Base-by-base conservation (phyloP, 2,888 invertebrate species). In the Calameuta filiformis region DNA sequence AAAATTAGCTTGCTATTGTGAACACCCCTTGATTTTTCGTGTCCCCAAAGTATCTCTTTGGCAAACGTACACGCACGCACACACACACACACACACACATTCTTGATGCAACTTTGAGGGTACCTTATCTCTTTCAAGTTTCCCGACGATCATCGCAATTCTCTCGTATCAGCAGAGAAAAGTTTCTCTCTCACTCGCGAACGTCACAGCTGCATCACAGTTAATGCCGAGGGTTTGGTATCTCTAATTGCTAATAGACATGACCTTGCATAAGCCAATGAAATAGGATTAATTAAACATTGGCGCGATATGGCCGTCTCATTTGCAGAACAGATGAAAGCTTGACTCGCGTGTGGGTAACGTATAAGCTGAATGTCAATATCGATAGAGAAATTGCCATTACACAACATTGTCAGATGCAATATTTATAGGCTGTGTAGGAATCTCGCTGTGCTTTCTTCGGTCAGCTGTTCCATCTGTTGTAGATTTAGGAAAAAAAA, bases 31-130 rank as follows among this genome's bases (percentile, higher is more conserved):
- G 0, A 35, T 35, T 35, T 35, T 35, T 35, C 12, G 3, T 35
- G 35, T 12, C 3, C 35, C 35, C 12, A 35, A 35, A 12, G 35
- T 35, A 35, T 35, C 35, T 12, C 3, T 35, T 35, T 35, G 12
- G 35, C 35, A 35, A 35, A 35, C 35, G 3, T 12, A 0, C 12
- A 35, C 3, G 3, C 0, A 33, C 1, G 4, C 33, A 4, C 33
- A 4, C 33, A 4, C 4, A 4, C 3, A 0, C 4, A 3, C 33
- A 0, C 33, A 3, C 33, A 0, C 4, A 4, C 4, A 33, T 9
- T 1, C 1, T 56, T 56, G 23, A 23, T 23, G 9, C 23, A 56
- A 56, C 23, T 56, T 56, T 23, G 6, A 56, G 23, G 23, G 23
- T 9, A 56, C 9, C 56, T 56, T 23, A 56, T 56, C 56, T 56